phyloP scores from a whole-genome alignment of 92 coral and sea anemone species.

The Porites lobata region DNA sequence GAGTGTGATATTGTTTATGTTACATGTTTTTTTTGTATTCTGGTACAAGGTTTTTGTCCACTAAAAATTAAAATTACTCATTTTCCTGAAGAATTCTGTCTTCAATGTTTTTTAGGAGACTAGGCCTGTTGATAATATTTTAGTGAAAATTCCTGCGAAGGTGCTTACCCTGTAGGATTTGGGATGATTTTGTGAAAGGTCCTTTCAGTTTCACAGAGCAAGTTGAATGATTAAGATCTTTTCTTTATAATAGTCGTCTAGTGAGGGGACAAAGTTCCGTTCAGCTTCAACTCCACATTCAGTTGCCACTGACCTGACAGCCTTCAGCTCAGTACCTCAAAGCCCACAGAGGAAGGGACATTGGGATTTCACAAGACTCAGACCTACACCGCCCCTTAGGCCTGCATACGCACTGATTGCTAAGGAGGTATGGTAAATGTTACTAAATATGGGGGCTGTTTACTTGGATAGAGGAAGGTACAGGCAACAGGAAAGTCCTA shows the following conservation, averaged over 20 bases:
- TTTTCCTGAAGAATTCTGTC: too few species aligned
- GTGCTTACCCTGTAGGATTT: neutral
- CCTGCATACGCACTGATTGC: conserved; percentile 97
- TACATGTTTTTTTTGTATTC: too few species aligned
- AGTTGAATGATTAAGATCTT: neutral
- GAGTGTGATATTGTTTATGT: too few species aligned
- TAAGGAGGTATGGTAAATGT: conserved; percentile 80
- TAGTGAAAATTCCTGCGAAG: neutral
- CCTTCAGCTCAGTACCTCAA: conserved; percentile 81
- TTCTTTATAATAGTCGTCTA: conserved; percentile 52
- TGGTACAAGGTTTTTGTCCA: too few species aligned
- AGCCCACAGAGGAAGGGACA: conserved; percentile 84
- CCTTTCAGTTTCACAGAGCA: too few species aligned
- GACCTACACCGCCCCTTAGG: conserved; percentile 97
- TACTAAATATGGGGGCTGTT: neutral
- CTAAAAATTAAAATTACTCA: too few species aligned
- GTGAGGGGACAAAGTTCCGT: conserved; percentile 60
- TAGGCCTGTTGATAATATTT: too few species aligned
- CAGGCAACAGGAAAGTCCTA: too few species aligned
- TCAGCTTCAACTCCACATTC: conserved; percentile 90
- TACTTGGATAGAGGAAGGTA: too few species aligned
- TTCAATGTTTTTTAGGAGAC: too few species aligned
- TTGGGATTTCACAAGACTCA: conserved; percentile 94
- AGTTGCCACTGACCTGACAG: conserved; percentile 86
- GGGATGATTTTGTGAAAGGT: neutral